phyloP scores from a whole-genome alignment of 1,140 invertebrate species.

The Zaprionus tsacasi region DNA sequence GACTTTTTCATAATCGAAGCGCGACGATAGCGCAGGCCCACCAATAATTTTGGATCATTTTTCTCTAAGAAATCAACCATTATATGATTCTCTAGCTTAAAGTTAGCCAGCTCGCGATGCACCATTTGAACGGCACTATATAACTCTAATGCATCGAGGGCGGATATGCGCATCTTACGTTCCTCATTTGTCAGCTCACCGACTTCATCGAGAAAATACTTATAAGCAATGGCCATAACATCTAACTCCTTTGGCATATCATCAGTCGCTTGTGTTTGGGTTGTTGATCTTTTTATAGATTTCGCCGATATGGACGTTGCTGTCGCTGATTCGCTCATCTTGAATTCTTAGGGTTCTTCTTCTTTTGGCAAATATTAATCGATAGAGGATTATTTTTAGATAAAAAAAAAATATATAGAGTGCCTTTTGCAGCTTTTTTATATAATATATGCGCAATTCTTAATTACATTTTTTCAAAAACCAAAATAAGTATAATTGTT shows the following conservation, averaged over 20 bases:
- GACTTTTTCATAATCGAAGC: slow-evolving; percentile 50
- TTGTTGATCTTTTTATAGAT: neutral
- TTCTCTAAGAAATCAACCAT: slow-evolving; percentile 76
- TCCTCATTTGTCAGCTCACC: slow-evolving; percentile 37
- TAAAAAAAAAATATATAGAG: neutral
- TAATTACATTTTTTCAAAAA: too few species aligned
- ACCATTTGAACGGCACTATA: slow-evolving; percentile 54
- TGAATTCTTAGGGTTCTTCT: neutral
- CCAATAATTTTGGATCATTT: slow-evolving; percentile 76
- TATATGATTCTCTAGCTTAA: slow-evolving; percentile 74
- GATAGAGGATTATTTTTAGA: neutral
- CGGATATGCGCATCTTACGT: slow-evolving; percentile 20
- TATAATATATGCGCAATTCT: too few species aligned
- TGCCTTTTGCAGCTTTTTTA: too few species aligned
- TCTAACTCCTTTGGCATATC: slow-evolving; percentile 50
- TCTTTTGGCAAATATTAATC: neutral
- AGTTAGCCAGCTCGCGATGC: slow-evolving; percentile 59
- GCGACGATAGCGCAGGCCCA: slow-evolving; percentile 62
- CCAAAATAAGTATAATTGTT: neutral
- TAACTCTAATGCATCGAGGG: slow-evolving; percentile 68
- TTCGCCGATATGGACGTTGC: neutral
- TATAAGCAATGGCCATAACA: slow-evolving; percentile 45
- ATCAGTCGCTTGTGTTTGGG: too few species aligned
- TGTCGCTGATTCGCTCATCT: neutral
- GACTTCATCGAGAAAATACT: slow-evolving; percentile 57